These are phyloP conservation scores for Oryzias melastigma DNA, from an alignment of 2,113 vertebrate genomes.

Conservation along the genomic window DNA sequence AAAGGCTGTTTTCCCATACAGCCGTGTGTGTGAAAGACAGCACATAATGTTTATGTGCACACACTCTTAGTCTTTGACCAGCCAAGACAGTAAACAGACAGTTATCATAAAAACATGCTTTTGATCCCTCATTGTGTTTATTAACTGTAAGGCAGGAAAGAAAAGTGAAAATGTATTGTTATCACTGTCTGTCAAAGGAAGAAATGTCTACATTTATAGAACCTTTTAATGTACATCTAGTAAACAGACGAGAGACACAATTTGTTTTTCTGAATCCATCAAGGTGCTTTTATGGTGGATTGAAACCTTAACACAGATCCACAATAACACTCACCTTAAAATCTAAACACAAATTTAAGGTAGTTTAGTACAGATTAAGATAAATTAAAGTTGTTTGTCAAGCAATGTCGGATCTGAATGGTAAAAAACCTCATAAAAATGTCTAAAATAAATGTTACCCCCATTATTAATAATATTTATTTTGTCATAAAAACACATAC, in stretches of 20 bases:
- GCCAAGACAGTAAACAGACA: slow-evolving; percentile 64
- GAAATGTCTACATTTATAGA: slow-evolving; percentile 22
- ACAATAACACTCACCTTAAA: background rate
- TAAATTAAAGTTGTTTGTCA: too few species aligned
- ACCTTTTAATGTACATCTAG: slow-evolving; percentile 36
- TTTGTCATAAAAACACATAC: too few species aligned
- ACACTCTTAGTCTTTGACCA: slow-evolving; percentile 62
- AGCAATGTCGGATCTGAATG: too few species aligned
- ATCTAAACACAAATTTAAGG: too few species aligned
- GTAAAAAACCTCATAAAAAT: too few species aligned
- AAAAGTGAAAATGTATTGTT: slow-evolving; percentile 49
- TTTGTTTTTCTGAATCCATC: slow-evolving; percentile 16
- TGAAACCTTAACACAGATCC: background rate
- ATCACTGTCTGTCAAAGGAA: slow-evolving; percentile 57
- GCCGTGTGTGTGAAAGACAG: slow-evolving; percentile 45
- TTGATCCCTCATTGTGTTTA: slow-evolving; percentile 58
- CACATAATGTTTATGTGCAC: slow-evolving; percentile 68
- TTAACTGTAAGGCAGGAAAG: slow-evolving; percentile 42
- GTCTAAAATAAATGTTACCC: too few species aligned
- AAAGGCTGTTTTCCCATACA: slow-evolving; percentile 69
- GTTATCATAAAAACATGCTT: slow-evolving; percentile 60
- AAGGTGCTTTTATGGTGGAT: slow-evolving; percentile 1
- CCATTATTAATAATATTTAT: too few species aligned
- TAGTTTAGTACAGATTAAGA: too few species aligned
- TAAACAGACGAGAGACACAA: slow-evolving; percentile 27